Evolutionary conservation across 1,140 invertebrate species (phyloP), one percentile per base, ranked within the genome.

Genomic region (Atta colombica): DNA sequence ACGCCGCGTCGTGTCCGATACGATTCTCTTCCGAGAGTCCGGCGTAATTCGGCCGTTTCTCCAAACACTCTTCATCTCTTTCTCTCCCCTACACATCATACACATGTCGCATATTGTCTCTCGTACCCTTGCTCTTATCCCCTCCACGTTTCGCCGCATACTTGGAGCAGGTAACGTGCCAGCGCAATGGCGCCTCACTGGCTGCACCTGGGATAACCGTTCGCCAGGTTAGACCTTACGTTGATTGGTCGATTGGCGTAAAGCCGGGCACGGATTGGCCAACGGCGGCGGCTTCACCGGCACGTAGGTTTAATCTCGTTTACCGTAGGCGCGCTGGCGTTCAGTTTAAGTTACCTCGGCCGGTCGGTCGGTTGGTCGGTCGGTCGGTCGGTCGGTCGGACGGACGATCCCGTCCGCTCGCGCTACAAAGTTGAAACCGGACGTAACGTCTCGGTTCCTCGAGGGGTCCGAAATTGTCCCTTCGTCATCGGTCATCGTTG

Each of bases 291-390:
- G 91, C 88, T 91, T 86, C 89, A 87, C 85, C 87, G 85, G 91
- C 82, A 87, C 87, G 87, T 88, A 90, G 92, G 93, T 93, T 92
- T 93, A 94, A 94, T 95, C 93, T 94, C 93, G 90, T 94, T 94
- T 94, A 94, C 93, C 92, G 93, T 94, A 93, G 90, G 90, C 91
- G 93, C 92, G 92, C 89, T 90, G 88, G 86, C 91, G 90, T 91
- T 94, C 93, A 95, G 94, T 95, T 95, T 92, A 92, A 94, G 92
- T 94, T 93, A 94, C 93, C 93, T 94, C 93, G 82, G 93, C 92
- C 87, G 88, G 86, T 94, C 92, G 93, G 89, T 90, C 92, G 91
- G 93, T 92, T 89, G 88, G 88, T 89, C 51, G 88, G 60, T 77
- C 60, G 66, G 78, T 61, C 68, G 80, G 25, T 84, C 68, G 68